Conservation (phyloP, 2,888 invertebrate species). For the Tetragnatha montana region DNA sequence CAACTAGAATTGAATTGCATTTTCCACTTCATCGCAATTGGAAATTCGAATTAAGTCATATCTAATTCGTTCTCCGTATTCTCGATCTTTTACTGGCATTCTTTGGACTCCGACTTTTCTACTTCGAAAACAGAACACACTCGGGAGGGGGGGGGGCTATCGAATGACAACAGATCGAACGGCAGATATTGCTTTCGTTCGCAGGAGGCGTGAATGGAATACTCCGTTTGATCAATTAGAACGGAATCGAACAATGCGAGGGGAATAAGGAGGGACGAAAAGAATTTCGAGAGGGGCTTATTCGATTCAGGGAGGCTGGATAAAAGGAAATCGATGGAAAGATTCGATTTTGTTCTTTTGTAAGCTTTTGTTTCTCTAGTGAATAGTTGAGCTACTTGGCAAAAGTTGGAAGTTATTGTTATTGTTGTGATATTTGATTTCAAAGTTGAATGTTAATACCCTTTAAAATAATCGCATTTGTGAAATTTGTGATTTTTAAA, state of each 20-base stretch:
- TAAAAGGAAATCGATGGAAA: not conserved
- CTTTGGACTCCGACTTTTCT: too few relatives aligned
- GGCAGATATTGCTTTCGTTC: not conserved
- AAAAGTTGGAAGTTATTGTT: too few relatives aligned
- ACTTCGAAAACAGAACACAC: not conserved
- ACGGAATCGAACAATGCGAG: not conserved
- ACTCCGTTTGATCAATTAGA: not conserved
- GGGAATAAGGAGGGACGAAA: not conserved
- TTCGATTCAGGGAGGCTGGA: not conserved
- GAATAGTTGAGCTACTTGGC: too few relatives aligned
- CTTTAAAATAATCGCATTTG: too few relatives aligned
- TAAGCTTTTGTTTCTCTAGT: not conserved
- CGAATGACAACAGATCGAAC: not conserved
- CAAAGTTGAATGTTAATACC: too few relatives aligned
- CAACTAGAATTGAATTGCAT: too few relatives aligned
- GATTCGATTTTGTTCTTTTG: not conserved
- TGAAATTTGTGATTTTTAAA: too few relatives aligned
- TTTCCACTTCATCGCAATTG: too few relatives aligned
- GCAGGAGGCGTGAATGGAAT: not conserved
- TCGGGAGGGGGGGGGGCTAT: not conserved
- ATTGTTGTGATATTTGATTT: too few relatives aligned
- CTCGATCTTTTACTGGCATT: too few relatives aligned
- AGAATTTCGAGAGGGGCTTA: not conserved
- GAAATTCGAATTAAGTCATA: too few relatives aligned
- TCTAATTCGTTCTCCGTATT: too few relatives aligned